Evolutionary conservation across 2,888 invertebrate species (phyloP).

Genomic region (Protophormia terraenovae): DNA sequence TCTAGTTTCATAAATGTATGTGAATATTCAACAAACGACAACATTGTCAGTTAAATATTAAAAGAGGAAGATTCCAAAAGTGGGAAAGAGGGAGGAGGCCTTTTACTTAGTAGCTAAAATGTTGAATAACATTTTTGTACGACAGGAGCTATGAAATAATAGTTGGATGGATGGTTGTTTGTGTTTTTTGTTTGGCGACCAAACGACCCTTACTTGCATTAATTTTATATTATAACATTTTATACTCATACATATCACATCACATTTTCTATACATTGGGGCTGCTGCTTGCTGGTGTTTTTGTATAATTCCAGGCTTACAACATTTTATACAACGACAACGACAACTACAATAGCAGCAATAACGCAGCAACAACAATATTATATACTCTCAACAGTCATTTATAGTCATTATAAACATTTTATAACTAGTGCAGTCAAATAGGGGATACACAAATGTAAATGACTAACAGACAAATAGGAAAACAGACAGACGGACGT

Average conservation of each 20-base stretch:
- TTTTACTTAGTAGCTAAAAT: not conserved
- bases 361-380: not conserved
- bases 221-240: constrained; percentile 49
- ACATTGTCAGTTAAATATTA: constrained; percentile 9
- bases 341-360: not conserved
- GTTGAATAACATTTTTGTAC: constrained; percentile 12
- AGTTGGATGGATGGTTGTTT: constrained; percentile 18
- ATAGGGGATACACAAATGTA: not conserved
- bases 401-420: constrained; percentile 53
- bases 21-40: not conserved
- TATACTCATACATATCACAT: constrained; percentile 8
- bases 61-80: not conserved
- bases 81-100: not conserved
- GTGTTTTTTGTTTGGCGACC: constrained; percentile 43
- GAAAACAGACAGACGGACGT: not conserved
- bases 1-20: not conserved
- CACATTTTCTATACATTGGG: not conserved
- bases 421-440: constrained; percentile 22
- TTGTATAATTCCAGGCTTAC: constrained; percentile 44
- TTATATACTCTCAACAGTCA: constrained; percentile 34
- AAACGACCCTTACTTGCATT: constrained; percentile 58
- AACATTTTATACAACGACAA: constrained; percentile 23
- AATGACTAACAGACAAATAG: no score
- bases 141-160: constrained; percentile 17
- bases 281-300: constrained; percentile 11